Conservation (phyloP, 2,113 vertebrate genomes). For the Vidua macroura region DNA sequence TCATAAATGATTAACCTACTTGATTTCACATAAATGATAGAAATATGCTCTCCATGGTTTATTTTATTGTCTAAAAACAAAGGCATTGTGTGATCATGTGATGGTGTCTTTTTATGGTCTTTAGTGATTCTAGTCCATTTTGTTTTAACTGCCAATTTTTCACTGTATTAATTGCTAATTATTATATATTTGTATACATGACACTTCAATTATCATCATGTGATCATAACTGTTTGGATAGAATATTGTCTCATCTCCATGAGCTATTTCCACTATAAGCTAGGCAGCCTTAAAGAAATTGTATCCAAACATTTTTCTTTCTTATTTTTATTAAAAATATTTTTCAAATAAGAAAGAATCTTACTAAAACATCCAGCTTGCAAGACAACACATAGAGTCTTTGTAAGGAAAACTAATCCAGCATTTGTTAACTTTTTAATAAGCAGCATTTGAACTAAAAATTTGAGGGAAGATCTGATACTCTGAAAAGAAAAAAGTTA, state of each 20-base stretch:
- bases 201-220: conserved; percentile 38
- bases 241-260: neutral
- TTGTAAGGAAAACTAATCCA: neutral
- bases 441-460: neutral
- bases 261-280: neutral
- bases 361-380: neutral
- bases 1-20: conserved; percentile 72
- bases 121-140: neutral
- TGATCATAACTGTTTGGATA: neutral
- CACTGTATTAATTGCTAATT: conserved; percentile 51
- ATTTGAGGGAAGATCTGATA: neutral
- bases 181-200: conserved; percentile 48
- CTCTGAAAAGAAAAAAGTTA: neutral
- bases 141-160: conserved; percentile 38
- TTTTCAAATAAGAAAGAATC: neutral
- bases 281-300: neutral
- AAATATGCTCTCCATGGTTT: conserved; percentile 42
- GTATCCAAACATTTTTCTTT: neutral
- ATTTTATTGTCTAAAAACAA: conserved; percentile 42
- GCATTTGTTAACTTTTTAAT: neutral
- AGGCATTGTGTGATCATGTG: neutral
- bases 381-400: neutral
- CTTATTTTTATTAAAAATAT: neutral
- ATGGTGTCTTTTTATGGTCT: neutral
- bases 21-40: conserved; percentile 64